Conservation (phyloP, 2,797 vertebrate genomes). For the Phrynocephalus guinanensis region DNA sequence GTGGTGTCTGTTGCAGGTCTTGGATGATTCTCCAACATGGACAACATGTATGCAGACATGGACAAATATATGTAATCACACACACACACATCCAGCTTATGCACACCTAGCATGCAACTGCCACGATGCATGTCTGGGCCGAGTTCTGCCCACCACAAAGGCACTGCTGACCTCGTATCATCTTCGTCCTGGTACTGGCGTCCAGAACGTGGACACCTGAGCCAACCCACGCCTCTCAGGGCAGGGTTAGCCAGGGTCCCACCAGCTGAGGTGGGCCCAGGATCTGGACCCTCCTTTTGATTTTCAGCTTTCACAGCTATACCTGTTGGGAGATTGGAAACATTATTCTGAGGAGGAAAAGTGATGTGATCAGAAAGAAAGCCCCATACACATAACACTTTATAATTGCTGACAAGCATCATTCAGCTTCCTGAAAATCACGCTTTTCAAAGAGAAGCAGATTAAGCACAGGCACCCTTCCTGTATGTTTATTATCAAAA, state of each 20-base stretch:
- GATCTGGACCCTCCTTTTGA: conserved; percentile 56
- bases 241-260: conserved; percentile 45
- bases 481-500: no score
- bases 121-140: conserved; percentile 56
- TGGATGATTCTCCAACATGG: conserved; percentile 48
- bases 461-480: neutral
- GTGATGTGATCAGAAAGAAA: neutral
- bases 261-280: conserved; percentile 51
- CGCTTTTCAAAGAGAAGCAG: neutral
- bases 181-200: conserved; percentile 48
- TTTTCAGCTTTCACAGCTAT: conserved; percentile 70
- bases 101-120: conserved; percentile 53
- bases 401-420: neutral
- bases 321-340: conserved; percentile 66
- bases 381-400: neutral
- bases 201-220: conserved; percentile 48
- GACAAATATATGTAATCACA: conserved; percentile 74
- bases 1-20: conserved; percentile 29
- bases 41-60: conserved; percentile 72
- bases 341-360: neutral
- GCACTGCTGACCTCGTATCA: conserved; percentile 4
- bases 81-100: conserved; percentile 63
- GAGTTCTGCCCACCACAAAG: conserved; percentile 51
- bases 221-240: conserved; percentile 40
- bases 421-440: neutral